phyloP scores from a whole-genome alignment of 2,888 invertebrate genomes.

The Yponomeuta plumbellus region DNA sequence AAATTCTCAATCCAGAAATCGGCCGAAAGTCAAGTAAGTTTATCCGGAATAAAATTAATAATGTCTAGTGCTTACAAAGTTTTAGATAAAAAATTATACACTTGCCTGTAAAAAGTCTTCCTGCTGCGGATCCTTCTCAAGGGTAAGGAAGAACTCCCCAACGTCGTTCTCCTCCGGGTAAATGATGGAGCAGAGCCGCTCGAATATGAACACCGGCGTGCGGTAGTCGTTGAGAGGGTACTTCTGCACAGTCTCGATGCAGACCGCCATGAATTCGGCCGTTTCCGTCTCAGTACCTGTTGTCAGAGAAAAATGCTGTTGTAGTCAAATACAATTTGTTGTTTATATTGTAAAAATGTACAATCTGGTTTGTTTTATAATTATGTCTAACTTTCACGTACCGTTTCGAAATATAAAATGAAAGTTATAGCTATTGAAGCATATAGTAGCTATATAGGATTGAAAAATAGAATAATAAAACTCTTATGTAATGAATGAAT shows the following conservation, averaged over 20 bases:
- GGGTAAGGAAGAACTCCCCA: slow-evolving; percentile 95
- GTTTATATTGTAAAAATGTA: no score
- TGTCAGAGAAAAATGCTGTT: slow-evolving; percentile 6
- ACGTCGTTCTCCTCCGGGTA: slow-evolving; percentile 98
- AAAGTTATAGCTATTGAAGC: no score
- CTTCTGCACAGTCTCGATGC: slow-evolving; percentile 95
- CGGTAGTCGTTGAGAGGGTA: slow-evolving; percentile 93
- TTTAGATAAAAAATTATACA: not conserved
- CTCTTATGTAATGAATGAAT: no score
- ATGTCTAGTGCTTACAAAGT: not conserved
- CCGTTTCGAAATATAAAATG: no score
- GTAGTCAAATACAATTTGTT: no score
- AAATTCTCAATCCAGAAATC: no score
- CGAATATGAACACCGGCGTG: slow-evolving; percentile 98
- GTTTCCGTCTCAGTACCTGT: slow-evolving; percentile 95
- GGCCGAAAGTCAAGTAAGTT: no score
- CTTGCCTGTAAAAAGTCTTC: slow-evolving; percentile 95
- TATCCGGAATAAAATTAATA: no score
- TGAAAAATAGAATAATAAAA: no score
- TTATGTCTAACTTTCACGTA: no score
- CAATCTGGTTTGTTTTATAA: no score
- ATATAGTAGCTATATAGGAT: no score
- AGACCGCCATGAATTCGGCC: slow-evolving; percentile 97
- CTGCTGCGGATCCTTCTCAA: slow-evolving; percentile 99
- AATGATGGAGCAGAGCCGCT: slow-evolving; percentile 96